phyloP scores from a whole-genome alignment of 2,888 invertebrate genomes.

The Drosophila ezoana region DNA sequence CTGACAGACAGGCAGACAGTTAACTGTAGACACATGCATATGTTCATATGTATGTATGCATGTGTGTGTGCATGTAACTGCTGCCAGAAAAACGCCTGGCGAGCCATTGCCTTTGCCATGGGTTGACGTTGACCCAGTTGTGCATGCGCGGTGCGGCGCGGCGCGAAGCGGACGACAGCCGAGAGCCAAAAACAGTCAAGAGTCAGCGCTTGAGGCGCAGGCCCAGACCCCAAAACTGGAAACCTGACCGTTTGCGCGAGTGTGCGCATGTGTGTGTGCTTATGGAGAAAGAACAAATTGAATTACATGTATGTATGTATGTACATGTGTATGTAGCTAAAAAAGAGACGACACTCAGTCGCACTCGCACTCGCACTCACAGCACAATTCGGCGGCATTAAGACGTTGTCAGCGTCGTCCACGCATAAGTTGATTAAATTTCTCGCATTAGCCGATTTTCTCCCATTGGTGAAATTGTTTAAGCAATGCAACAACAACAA shows the following conservation, averaged over 20 bases:
- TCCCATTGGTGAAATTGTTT: conserved; percentile 66
- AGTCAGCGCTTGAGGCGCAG: conserved; percentile 50
- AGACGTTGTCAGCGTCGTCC: conserved; percentile 55
- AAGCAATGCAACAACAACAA: conserved; percentile 23
- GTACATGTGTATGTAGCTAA: conserved; percentile 21
- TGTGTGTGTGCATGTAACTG: conserved; percentile 8
- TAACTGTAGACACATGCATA: conserved; percentile 16
- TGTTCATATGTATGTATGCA: background rate
- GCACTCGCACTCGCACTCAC: conserved; percentile 5
- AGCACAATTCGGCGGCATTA: conserved; percentile 60
- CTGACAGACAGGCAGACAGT: conserved; percentile 48
- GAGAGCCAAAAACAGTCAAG: conserved; percentile 39
- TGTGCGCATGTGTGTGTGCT: conserved; percentile 9
- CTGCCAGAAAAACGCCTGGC: conserved; percentile 49
- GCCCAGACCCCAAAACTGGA: conserved; percentile 71
- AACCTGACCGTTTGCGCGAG: conserved; percentile 50
- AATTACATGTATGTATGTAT: conserved; percentile 42
- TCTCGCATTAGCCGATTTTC: conserved; percentile 79
- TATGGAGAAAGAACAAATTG: conserved; percentile 70
- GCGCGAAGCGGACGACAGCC: conserved; percentile 21
- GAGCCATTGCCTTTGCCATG: conserved; percentile 54
- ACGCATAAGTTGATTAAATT: conserved; percentile 78
- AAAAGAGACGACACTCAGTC: conserved; percentile 53
- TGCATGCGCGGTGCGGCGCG: conserved; percentile 45
- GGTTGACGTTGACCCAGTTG: conserved; percentile 75